Conservation (phyloP, 2,888 invertebrate species). For the Drosophila nr. perissopoda region DNA sequence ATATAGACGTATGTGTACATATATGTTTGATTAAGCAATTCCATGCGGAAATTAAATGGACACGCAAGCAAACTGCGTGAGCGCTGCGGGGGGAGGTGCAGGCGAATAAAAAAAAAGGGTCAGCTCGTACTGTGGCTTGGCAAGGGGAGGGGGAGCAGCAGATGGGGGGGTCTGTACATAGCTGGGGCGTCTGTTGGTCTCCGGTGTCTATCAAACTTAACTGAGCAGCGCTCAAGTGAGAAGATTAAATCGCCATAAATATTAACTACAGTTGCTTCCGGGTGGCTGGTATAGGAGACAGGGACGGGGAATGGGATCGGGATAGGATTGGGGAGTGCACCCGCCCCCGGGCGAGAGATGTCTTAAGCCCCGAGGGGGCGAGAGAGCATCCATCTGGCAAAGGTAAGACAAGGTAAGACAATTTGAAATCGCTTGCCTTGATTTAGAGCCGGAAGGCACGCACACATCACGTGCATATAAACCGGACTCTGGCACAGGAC, state of each 20-base stretch:
- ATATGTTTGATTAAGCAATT: constrained; percentile 78
- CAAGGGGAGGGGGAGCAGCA: constrained; percentile 1
- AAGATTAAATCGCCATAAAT: constrained; percentile 82
- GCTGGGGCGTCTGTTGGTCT: constrained; percentile 4
- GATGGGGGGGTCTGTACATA: neutral
- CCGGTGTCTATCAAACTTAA: constrained; percentile 73
- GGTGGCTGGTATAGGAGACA: neutral
- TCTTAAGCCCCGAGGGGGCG: constrained; percentile 10
- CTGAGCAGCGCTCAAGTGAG: constrained; percentile 78
- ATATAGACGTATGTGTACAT: neutral
- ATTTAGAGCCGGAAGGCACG: constrained; percentile 82
- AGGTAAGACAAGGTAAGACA: constrained; percentile 66
- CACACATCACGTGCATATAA: constrained; percentile 69
- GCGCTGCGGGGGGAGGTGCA: constrained; percentile 6
- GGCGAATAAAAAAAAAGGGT: constrained; percentile 46
- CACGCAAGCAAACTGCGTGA: constrained; percentile 71
- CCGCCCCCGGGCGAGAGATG: constrained; percentile 1
- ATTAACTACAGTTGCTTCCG: constrained; percentile 78
- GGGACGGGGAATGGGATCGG: neutral
- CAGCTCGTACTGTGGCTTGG: constrained; percentile 27
- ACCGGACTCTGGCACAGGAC: neutral
- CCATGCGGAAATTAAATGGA: constrained; percentile 81
- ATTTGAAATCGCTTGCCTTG: constrained; percentile 75
- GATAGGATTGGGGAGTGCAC: neutral
- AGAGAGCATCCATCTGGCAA: constrained; percentile 17